These are phyloP conservation scores for Macheiramphus alcinus DNA, from an alignment of 2,113 vertebrate genomes.

Conservation along the genomic window DNA sequence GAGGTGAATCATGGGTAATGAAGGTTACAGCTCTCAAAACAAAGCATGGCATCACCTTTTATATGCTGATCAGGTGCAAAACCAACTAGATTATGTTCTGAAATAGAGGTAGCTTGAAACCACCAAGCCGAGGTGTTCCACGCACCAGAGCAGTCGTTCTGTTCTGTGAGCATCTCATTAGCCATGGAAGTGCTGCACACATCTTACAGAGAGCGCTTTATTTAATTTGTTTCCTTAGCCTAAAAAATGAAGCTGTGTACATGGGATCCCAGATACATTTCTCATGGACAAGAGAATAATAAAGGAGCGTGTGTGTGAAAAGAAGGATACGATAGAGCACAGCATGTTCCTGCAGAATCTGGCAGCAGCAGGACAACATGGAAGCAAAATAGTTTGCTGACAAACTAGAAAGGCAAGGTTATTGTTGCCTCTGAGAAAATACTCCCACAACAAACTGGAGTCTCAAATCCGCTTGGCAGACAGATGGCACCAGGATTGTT, in stretches of 20 bases:
- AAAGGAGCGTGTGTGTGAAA: conserved; percentile 3
- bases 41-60: background rate
- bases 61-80: background rate
- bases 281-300: background rate
- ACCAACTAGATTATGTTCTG: background rate
- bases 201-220: background rate
- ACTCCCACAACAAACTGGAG: conserved; percentile 15
- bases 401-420: conserved; percentile 41
- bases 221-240: conserved; percentile 38
- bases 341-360: conserved; percentile 17
- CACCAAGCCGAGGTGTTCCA: rapidly evolving
- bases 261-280: background rate
- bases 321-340: background rate
- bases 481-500: background rate
- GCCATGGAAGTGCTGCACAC: background rate
- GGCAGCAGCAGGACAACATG: conserved; percentile 39
- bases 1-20: background rate
- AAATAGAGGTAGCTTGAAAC: background rate
- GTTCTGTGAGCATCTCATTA: background rate
- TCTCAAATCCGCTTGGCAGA: conserved; percentile 16
- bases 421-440: conserved; percentile 37
- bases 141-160: background rate
- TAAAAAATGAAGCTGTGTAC: conserved; percentile 41
- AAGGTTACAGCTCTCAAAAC: background rate
- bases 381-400: conserved; percentile 44